Evolutionary conservation across 2,113 vertebrate species (phyloP).

Genomic region (Galemys pyrenaicus): DNA sequence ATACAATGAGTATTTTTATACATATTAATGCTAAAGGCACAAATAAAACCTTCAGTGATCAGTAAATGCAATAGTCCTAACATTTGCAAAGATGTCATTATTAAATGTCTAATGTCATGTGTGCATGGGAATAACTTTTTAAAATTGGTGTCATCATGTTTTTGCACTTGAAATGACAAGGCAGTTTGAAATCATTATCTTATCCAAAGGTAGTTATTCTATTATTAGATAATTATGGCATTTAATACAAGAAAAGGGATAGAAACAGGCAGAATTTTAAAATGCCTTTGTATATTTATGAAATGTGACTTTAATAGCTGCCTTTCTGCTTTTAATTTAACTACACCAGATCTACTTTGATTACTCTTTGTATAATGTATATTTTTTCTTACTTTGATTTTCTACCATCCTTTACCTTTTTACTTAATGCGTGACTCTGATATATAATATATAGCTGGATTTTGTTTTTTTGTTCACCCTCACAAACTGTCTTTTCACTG

Average conservation of each 20-base stretch:
- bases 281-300: conserved; percentile 8
- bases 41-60: conserved; percentile 27
- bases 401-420: neutral
- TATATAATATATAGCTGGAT: neutral
- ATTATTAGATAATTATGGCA: conserved; percentile 64
- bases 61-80: neutral
- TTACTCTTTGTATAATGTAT: neutral
- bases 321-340: conserved; percentile 1
- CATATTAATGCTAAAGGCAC: neutral
- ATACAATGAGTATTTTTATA: neutral
- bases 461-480: neutral
- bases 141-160: conserved; percentile 16
- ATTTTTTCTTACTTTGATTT: conserved; percentile 15
- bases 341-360: neutral
- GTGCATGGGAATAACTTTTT: neutral
- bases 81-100: conserved; percentile 41
- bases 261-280: neutral
- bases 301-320: neutral
- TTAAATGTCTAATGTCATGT: conserved; percentile 33
- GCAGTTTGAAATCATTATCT: conserved; percentile 55
- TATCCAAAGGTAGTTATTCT: conserved; percentile 42
- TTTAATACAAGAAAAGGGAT: conserved; percentile 53
- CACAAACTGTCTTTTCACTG: neutral
- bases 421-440: neutral
- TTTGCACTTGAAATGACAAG: conserved; percentile 61